Percentiles rank a stretch among this genome's conserved stretches.
Conservation (phyloP, 2,797 vertebrate species). For the Harpagifer antarcticus region DNA sequence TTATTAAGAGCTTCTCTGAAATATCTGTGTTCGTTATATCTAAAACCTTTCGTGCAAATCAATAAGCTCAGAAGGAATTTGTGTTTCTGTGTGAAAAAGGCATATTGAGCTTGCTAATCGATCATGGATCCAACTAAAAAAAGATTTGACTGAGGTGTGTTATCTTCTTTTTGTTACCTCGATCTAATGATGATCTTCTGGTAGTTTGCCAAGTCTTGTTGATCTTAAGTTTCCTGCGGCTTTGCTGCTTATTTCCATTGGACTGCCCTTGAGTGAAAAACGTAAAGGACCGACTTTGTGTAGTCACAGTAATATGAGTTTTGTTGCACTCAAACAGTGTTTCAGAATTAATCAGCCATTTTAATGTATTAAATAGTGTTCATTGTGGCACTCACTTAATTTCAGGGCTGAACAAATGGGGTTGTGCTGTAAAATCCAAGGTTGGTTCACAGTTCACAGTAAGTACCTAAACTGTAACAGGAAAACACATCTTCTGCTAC, state of each 20-base stretch:
- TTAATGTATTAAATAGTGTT: not conserved
- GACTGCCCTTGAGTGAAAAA: not conserved
- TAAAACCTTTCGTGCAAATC: slow-evolving; percentile 2
- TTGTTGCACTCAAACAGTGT: not conserved
- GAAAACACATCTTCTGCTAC: slow-evolving; percentile 9
- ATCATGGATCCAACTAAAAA: slow-evolving; percentile 6
- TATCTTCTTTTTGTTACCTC: not conserved
- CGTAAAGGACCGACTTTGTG: not conserved
- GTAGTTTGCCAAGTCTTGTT: not conserved
- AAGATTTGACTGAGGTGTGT: not conserved
- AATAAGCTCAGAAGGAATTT: not conserved
- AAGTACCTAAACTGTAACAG: not conserved
- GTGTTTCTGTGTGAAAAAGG: not conserved
- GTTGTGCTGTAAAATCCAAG: slow-evolving; percentile 36
- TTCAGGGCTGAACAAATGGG: slow-evolving; percentile 21
- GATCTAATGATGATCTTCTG: not conserved
- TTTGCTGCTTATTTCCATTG: not conserved
- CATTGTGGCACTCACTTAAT: not conserved
- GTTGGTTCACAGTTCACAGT: slow-evolving; percentile 18
- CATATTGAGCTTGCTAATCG: slow-evolving; percentile 11
- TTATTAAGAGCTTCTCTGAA: not conserved
- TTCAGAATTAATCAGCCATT: not conserved
- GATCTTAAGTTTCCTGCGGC: not conserved
- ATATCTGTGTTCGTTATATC: not conserved
- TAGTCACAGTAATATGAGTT: not conserved